phyloP scores from a whole-genome alignment of 2,113 vertebrate genomes.

The Sylvia atricapilla region DNA sequence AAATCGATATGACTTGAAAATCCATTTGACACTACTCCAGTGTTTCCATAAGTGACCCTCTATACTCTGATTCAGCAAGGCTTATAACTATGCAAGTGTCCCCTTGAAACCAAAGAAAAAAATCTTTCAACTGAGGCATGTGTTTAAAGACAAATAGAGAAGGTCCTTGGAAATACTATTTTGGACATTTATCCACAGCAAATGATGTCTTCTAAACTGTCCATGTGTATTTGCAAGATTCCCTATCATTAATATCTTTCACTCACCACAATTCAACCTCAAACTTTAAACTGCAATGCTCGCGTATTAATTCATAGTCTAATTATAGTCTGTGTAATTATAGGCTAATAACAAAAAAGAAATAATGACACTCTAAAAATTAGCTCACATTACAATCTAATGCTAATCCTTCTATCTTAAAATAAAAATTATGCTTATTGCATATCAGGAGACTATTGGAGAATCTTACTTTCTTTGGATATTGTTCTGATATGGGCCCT shows the following conservation, averaged over 20 bases:
- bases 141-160: background rate
- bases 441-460: background rate
- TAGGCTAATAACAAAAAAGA: slow-evolving; percentile 2
- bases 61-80: background rate
- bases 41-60: background rate
- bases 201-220: background rate
- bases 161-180: background rate
- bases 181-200: background rate
- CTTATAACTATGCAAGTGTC: background rate
- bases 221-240: background rate
- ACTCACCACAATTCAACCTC: background rate
- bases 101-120: background rate
- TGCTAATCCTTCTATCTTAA: background rate
- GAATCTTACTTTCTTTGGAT: background rate
- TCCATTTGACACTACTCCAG: background rate
- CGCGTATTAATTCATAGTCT: background rate
- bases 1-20: background rate
- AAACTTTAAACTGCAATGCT: slow-evolving; percentile 1
- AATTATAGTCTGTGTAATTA: slow-evolving; percentile 38
- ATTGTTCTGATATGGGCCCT: background rate
- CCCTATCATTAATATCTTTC: background rate
- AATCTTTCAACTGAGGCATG: background rate
- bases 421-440: background rate
- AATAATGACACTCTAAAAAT: slow-evolving; percentile 31
- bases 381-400: background rate